Evolutionary conservation across 2,113 vertebrate genomes (phyloP), one percentile per base, ranked within the genome.

Genomic region (Aspiorhynchus laticeps): DNA sequence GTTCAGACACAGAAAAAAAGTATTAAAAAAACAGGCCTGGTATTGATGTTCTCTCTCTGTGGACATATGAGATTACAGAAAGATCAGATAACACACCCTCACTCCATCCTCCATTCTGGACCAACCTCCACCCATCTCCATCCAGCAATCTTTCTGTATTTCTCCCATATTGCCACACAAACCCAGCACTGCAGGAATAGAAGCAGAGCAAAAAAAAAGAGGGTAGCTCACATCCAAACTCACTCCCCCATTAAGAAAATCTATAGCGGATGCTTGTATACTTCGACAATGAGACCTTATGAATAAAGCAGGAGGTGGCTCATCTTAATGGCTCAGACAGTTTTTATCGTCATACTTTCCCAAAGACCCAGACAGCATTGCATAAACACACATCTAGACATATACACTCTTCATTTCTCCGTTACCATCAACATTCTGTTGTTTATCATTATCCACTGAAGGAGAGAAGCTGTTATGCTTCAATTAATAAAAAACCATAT

Each of bases 401-500:
- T 48, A 78, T 36, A 82, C 46, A 53, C 80, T 28, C 36, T 61
- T 84, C 33, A 24, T 17, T 19, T 78, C 83, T 73, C 79, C 83
- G 71, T 89, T 86, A 74, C 67, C 33, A 71, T 84, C 84, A 87
- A 88, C 91, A 86, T 94, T 88, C 91, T 90, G 90, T 91, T 91
- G 82, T 74, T 91, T 91, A 91, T 91, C 86, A 86, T 90, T 82
- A 93, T 90, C 91, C 90, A 91, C 28, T 84, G 73, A 87, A 56
- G 76, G 89, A 73, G 76, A 87, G 85, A 77, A 83, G 28, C 83
- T 59, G 0, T n/a, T 28, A 41, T 43, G 43, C 26, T 38, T 43
- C 26, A 88, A 53, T 21, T 38, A 9, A 26, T 4, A 82, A 33
- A 75, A 28, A 31, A 15, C 67, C 56, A 61, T 12, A 38, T 74